phyloP scores from a whole-genome alignment of 2,797 vertebrate species.

The Clarias pachynema region DNA sequence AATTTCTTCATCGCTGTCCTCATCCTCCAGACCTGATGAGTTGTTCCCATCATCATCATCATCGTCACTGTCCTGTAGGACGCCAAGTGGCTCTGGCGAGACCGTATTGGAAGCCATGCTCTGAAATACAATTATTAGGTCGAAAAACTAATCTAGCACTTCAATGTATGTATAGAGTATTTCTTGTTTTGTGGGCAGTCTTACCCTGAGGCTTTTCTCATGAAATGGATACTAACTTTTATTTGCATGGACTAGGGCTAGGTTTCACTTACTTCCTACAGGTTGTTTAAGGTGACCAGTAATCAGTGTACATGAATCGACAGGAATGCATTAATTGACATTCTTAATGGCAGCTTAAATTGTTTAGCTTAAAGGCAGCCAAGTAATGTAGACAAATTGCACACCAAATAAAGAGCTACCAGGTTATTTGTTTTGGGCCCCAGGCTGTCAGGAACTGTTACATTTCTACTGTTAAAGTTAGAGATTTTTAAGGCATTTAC shows the following conservation, averaged over 20 bases:
- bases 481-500: background rate
- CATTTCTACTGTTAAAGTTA: background rate
- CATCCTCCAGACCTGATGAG: background rate
- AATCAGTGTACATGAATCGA: background rate
- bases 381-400: background rate
- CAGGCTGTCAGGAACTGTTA: background rate
- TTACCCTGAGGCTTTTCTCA: background rate
- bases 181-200: background rate
- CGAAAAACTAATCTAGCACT: background rate
- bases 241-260: background rate
- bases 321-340: background rate
- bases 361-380: background rate
- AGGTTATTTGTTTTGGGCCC: background rate
- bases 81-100: no score
- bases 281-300: background rate
- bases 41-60: background rate
- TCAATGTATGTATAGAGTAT: background rate
- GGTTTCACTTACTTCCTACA: background rate
- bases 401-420: background rate
- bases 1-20: background rate
- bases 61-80: background rate
- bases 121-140: background rate
- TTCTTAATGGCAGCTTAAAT: background rate
- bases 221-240: no score
- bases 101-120: background rate